Evolutionary conservation across 1,140 invertebrate species (phyloP).

Genomic region (Polypedilum pembai): DNA sequence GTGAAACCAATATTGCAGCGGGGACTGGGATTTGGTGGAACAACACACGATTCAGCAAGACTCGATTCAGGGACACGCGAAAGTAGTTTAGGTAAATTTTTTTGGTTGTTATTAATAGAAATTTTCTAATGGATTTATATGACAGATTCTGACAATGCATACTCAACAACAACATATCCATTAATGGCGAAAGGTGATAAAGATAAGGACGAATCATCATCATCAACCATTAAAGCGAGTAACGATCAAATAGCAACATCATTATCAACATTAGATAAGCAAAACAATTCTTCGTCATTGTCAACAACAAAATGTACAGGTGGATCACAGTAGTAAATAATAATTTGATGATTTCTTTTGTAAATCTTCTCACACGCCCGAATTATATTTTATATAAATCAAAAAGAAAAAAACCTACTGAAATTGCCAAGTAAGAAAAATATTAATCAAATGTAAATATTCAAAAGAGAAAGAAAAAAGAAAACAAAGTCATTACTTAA

Average conservation of each 20-base stretch:
- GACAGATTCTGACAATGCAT: conserved; percentile 20
- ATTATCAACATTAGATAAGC: background rate
- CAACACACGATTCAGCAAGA: conserved; percentile 32
- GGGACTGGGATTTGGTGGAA: conserved; percentile 30
- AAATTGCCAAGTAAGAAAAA: conserved; percentile 1
- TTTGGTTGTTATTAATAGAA: background rate
- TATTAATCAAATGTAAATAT: background rate
- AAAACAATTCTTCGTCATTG: background rate
- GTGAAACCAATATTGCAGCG: conserved; percentile 39
- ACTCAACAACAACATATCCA: conserved; percentile 23
- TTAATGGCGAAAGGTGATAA: background rate
- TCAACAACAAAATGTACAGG: background rate
- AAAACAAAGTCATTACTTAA: conserved; percentile 6
- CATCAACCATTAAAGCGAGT: conserved; percentile 22
- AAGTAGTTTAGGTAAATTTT: conserved; percentile 41
- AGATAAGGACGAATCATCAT: conserved; percentile 22
- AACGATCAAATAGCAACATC: conserved; percentile 24
- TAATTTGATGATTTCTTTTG: background rate
- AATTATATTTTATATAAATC: background rate
- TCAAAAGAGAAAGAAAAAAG: background rate
- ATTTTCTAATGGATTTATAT: background rate
- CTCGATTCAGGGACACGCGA: conserved; percentile 38
- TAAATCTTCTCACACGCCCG: too few relatives aligned
- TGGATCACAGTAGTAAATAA: background rate
- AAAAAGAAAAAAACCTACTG: background rate